Base-by-base conservation (phyloP, 1,140 invertebrate species). In the Sitodiplosis mosellana region DNA sequence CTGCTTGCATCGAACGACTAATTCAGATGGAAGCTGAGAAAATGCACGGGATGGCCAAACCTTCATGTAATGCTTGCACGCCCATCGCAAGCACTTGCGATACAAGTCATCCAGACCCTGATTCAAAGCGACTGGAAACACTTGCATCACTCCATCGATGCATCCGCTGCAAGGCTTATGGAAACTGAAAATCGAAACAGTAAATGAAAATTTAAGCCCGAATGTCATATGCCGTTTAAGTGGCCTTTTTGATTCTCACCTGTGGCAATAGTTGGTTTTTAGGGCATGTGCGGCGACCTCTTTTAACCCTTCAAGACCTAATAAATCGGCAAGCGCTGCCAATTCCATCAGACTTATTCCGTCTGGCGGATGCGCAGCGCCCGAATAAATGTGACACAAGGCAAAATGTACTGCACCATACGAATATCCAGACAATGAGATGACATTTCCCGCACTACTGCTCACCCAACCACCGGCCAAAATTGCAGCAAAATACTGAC, bases 301-400 rank as follows among this genome's bases (percentile, higher is more conserved):
- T 63, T 89, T 90, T 1, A 94, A 68, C 3, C 87, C 87, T 64
- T 91, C 86, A 4, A 94, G 62, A 12, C 84, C 82, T 15, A 92
- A 66, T 75, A 91, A 83, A 65, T 92, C 88, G 3, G 87, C 82
- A 43, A 92, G 61, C 0, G 84, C 83, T 0, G 87, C 81, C 47
- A 93, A 62, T 63, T 92, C 87, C 42, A 86, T 78, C 22, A 94
- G 76, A 59, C 81, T 83, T 49, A 90, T 81, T 2, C 78, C 75
- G 53, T 88, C 83, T 2, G 84, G 84, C 0, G 85, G 84, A 53
- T 83, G 80, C 40, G 82, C 81, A 15, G 84, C 79, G 3, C 88
- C 89, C 52, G 87, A 89, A 55, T 94, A 94, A 44, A 94, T 87
- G 62, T 92, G 88, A 54, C 87, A 87, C 43, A 94, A 61, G 0